These are phyloP conservation scores for Cyclargus thomasi DNA, from an alignment of 1,140 invertebrate species.

Conservation along the genomic window DNA sequence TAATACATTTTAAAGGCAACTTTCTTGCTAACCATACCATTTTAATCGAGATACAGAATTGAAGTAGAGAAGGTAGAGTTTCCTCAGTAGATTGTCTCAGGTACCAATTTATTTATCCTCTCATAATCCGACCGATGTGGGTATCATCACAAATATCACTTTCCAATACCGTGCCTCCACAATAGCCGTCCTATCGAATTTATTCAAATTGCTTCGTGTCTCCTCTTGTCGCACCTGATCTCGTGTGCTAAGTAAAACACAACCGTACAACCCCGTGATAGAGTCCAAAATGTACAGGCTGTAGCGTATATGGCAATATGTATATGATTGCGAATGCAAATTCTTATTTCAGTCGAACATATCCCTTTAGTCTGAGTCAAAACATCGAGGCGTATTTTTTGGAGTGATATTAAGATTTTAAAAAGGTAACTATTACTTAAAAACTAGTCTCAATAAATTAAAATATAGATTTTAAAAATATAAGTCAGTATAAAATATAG, in stretches of 20 bases:
- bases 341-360: constrained; percentile 69
- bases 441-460: too few species aligned
- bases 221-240: constrained; percentile 44
- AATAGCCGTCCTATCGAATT: constrained; percentile 55
- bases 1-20: too few species aligned
- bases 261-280: constrained; percentile 22
- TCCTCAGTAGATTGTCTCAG: neutral
- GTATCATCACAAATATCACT: constrained; percentile 62
- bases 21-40: too few species aligned
- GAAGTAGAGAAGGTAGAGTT: neutral
- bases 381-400: neutral
- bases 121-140: constrained; percentile 48
- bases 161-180: constrained; percentile 55
- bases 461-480: too few species aligned
- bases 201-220: constrained; percentile 68
- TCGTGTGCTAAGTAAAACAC: constrained; percentile 27
- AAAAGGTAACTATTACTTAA: too few species aligned
- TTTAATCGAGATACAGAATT: too few species aligned
- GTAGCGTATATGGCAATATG: constrained; percentile 41
- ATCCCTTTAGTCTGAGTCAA: constrained; percentile 53
- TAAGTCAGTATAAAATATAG: too few species aligned
- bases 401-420: too few species aligned
- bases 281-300: constrained; percentile 27
- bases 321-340: constrained; percentile 62
- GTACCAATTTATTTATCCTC: constrained; percentile 22